Evolutionary conservation across 2,113 vertebrate species (phyloP), one percentile per base, ranked within the genome.

Genomic region (Apteryx mantelli): DNA sequence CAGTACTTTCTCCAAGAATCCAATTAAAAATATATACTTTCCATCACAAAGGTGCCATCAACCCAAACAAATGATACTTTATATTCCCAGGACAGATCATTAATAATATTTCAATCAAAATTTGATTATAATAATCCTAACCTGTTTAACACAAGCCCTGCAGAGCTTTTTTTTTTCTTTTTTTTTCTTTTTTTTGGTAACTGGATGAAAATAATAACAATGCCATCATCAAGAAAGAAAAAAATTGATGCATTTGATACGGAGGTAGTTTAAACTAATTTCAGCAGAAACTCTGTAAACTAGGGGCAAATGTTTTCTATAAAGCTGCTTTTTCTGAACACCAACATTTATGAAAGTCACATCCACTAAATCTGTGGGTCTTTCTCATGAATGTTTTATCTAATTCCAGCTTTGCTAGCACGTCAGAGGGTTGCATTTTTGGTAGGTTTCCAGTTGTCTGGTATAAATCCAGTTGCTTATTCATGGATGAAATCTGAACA

Each of bases 361-460:
- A 76, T 88, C 78, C 82, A 90, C 86, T 95, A 95, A 97, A 80
- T 92, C 87, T 87, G 73, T 91, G 79, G 56, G 74, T 90, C 65
- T 94, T 81, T 96, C 96, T 97, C 3, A 5, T 92, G 68, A 82
- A 82, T 89, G 79, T 96, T 96, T 97, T 86, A 97, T 92, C 88
- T 93, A 85, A 88, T 95, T 97, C 89, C 85, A 87, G 84, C 94
- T 95, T 96, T 95, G 25, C 66, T 88, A 84, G 75, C 30, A 42
- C 1, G 6, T 81, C 86, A 82, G 44, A 88, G 58, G 50, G 30
- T 82, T 95, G 71, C 81, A 73, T 82, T 86, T 79, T 86, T 93
- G 93, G 82, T 93, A 75, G 30, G 9, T 64, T 93, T 97, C 95
- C 82, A 89, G 36, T 81, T 84, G 77, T 93, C 75, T 92, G 75